Percentiles rank a stretch among this genome's conserved stretches.
These are phyloP conservation scores for Piliocolobus tephrosceles DNA, from an alignment of 2,113 vertebrate genomes.

Conservation along the genomic window DNA sequence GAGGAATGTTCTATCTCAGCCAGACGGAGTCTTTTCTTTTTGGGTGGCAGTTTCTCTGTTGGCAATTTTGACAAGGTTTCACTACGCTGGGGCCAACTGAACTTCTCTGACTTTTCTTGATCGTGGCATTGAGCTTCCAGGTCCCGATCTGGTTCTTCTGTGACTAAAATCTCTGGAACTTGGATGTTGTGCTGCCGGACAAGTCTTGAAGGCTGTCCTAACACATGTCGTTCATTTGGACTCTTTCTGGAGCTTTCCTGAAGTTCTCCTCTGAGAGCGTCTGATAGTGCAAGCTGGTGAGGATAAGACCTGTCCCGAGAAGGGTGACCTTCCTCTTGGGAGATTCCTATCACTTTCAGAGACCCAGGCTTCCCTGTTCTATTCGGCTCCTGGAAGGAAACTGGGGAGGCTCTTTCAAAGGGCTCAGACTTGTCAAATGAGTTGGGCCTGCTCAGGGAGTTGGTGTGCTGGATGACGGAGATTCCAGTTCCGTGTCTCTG, in stretches of 20 bases:
- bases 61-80: slow-evolving; percentile 96
- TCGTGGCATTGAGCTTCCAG: slow-evolving; percentile 88
- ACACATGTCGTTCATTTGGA: slow-evolving; percentile 79
- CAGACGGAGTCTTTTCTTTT: slow-evolving; percentile 97
- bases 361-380: slow-evolving; percentile 79
- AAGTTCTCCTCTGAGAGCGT: slow-evolving; percentile 80
- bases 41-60: slow-evolving; percentile 97
- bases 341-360: slow-evolving; percentile 76
- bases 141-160: slow-evolving; percentile 96
- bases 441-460: slow-evolving; percentile 93
- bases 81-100: slow-evolving; percentile 97
- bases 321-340: slow-evolving; percentile 79
- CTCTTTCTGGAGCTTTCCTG: slow-evolving; percentile 75
- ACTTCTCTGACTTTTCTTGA: slow-evolving; percentile 92
- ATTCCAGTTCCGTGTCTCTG: slow-evolving; percentile 95
- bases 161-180: slow-evolving; percentile 98
- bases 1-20: slow-evolving; percentile 98
- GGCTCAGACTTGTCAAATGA: slow-evolving; percentile 94
- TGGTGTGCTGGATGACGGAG: slow-evolving; percentile 98
- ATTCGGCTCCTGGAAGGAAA: slow-evolving; percentile 85
- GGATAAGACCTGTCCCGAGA: slow-evolving; percentile 78
- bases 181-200: slow-evolving; percentile 98
- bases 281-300: slow-evolving; percentile 75
- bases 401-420: slow-evolving; percentile 87
- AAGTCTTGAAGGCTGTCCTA: slow-evolving; percentile 89